Conservation (phyloP, 2,797 vertebrate species). For the Cyprinella venusta region DNA sequence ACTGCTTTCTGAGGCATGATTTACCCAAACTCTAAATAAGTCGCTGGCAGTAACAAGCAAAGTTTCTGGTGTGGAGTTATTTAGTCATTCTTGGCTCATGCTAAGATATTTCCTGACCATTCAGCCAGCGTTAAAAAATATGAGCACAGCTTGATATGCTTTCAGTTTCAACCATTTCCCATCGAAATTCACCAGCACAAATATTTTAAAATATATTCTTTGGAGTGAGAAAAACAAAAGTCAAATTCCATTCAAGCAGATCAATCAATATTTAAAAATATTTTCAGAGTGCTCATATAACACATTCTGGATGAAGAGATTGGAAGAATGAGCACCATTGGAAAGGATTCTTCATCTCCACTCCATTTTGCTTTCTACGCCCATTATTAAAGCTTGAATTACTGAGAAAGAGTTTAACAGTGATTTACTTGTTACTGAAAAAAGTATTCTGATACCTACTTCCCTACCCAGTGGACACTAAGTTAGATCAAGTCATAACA, state of each 20-base stretch:
- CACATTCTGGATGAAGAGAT: background rate
- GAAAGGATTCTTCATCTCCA: background rate
- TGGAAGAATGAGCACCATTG: background rate
- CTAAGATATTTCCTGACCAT: constrained; percentile 30
- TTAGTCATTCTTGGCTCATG: constrained; percentile 35
- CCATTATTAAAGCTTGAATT: background rate
- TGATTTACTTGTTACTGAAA: background rate
- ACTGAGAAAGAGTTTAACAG: background rate
- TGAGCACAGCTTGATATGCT: constrained; percentile 7
- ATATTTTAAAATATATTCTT: background rate
- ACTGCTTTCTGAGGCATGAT: background rate
- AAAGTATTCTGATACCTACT: background rate
- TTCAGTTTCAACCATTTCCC: constrained; percentile 7
- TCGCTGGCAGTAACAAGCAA: constrained; percentile 19
- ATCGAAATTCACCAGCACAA: background rate
- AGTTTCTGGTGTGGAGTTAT: constrained; percentile 34
- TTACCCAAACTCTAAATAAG: constrained; percentile 1
- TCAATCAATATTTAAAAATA: background rate
- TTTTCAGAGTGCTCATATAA: background rate
- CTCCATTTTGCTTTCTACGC: background rate
- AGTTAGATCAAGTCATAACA: background rate
- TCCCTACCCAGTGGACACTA: background rate
- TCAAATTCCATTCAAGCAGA: background rate
- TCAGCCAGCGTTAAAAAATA: background rate
- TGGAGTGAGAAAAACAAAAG: background rate